phyloP scores from a whole-genome alignment of 2,113 vertebrate genomes.

The Aptenodytes patagonicus region DNA sequence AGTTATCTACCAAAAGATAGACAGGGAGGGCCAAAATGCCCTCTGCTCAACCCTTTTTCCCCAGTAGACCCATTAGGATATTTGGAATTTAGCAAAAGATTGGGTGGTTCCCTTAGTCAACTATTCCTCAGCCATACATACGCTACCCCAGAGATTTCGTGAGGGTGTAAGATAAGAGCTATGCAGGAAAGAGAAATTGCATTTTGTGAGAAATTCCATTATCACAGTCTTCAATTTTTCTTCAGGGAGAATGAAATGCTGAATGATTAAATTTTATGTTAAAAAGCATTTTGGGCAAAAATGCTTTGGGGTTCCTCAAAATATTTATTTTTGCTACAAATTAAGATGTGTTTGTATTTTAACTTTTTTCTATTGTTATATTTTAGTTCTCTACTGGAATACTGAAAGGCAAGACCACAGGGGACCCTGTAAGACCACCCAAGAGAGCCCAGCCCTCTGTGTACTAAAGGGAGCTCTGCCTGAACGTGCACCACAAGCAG shows the following conservation, averaged over 20 bases:
- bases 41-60: background rate
- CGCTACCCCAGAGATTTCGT: background rate
- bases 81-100: background rate
- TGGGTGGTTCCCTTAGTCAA: background rate
- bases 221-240: background rate
- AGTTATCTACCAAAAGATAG: background rate
- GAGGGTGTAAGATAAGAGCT: background rate
- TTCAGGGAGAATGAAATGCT: background rate
- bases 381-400: background rate
- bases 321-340: background rate
- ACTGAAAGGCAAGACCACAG: background rate
- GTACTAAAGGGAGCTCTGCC: background rate
- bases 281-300: background rate
- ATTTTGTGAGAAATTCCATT: background rate
- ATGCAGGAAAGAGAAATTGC: background rate
- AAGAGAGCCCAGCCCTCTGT: background rate
- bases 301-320: background rate
- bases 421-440: background rate
- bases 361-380: background rate
- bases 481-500: background rate
- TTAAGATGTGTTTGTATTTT: background rate
- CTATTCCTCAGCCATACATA: background rate
- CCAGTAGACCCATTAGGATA: background rate
- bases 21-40: background rate
- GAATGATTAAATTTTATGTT: background rate